Conservation (phyloP, 2,888 invertebrate species). For the Ypsolopha scabrella region DNA sequence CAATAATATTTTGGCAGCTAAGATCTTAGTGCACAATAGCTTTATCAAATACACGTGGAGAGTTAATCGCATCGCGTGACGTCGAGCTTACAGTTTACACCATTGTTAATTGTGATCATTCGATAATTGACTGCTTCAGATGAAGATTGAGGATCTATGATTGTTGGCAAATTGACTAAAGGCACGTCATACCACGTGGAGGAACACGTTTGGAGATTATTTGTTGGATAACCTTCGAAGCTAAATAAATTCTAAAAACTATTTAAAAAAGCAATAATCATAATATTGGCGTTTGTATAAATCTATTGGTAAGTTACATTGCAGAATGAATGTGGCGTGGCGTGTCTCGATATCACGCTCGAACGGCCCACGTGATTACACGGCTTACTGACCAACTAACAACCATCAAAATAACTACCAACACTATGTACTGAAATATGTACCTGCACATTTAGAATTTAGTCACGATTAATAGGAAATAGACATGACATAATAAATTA, state of each 20-base stretch:
- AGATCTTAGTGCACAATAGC: conserved; percentile 17
- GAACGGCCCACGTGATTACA: conserved; percentile 47
- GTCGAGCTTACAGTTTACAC: not conserved
- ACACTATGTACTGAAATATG: too few relatives aligned
- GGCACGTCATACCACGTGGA: too few relatives aligned
- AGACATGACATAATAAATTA: too few relatives aligned
- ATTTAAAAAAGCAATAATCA: too few relatives aligned
- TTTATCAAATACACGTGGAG: conserved; percentile 44
- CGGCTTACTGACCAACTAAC: conserved; percentile 52
- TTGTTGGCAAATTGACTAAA: too few relatives aligned
- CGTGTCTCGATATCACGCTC: conserved; percentile 37
- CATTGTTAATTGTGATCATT: conserved; percentile 1
- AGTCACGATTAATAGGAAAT: too few relatives aligned
- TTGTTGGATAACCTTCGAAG: too few relatives aligned
- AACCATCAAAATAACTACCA: conserved; percentile 12
- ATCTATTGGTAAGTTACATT: conserved; percentile 1
- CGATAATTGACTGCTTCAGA: too few relatives aligned
- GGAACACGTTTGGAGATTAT: too few relatives aligned
- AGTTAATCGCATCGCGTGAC: conserved; percentile 31
- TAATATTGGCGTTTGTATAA: not conserved
- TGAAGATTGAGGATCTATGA: too few relatives aligned
- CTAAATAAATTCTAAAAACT: too few relatives aligned
- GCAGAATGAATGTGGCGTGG: not conserved
- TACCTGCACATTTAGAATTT: too few relatives aligned
- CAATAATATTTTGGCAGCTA: not conserved